Base-by-base conservation (phyloP, 2,113 vertebrate species). In the Scytalopus superciliaris region DNA sequence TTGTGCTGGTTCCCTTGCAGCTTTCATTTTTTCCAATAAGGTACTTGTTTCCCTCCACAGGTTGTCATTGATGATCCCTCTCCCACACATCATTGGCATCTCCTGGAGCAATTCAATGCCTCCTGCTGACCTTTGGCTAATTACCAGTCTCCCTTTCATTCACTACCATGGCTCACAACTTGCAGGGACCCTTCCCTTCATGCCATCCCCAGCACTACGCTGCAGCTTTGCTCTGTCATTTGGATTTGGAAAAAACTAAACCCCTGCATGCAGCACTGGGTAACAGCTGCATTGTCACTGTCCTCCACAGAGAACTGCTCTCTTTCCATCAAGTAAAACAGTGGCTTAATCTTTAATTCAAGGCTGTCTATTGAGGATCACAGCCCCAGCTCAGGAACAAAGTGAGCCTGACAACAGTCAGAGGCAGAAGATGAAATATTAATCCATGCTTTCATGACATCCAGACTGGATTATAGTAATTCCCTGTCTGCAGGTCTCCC, bases 371-470 rank as follows among this genome's bases (percentile, higher is more conserved):
- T 78, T 84, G 89, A 95, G 89, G 76, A 94, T 93, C 91, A 94
- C 62, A 92, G 91, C 52, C 89, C 60, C 66, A 89, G 60, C 52
- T 64, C 64, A 72, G 77, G 80, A 97, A 87, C 91, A 91, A 92
- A 96, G 93, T 53, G 52, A 90, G 91, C 28, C 55, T 94, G 89
- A 89, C 69, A 87, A 92, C 88, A 89, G 64, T 81, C 22, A 5
- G 68, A 92, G 84, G 66, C 87, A 91, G 77, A 78, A 89, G 87
- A 92, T 96, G 93, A 96, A 96, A 92, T 94, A 96, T 94, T 96
- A 94, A 96, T 95, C 91, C 49, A 60, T 49, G 37, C 73, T 94
- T 96, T 73, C 4, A 2, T 84, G 64, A 92, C 89, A 93, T 84
- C 84, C 77, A 75, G n/a, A 66, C 56, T 94, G 77, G 84, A 95